Conservation (phyloP, 1,140 invertebrate genomes). For the Pseudobourletiella spinata region DNA sequence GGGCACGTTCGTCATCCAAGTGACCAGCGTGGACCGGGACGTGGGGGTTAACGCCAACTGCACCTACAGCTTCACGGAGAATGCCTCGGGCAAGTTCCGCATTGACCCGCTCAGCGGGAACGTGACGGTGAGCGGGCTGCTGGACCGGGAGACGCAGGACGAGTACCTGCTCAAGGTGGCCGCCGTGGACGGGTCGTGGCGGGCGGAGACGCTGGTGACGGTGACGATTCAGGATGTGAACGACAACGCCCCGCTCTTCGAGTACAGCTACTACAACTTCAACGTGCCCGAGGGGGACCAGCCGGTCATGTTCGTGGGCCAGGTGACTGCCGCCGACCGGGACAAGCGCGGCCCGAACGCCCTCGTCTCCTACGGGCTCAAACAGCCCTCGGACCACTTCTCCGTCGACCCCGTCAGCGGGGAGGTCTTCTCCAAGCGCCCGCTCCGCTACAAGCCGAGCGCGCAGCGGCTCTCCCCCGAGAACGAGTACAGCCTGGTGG, state of each 20-base stretch:
- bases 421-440: conserved; percentile 75
- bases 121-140: conserved; percentile 71
- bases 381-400: conserved; percentile 83
- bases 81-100: conserved; percentile 76
- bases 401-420: conserved; percentile 81
- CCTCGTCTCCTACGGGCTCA: conserved; percentile 78
- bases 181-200: conserved; percentile 80
- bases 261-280: conserved; percentile 75
- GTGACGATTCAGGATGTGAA: conserved; percentile 92
- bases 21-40: conserved; percentile 84
- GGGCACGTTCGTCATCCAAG: conserved; percentile 81
- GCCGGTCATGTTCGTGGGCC: conserved; percentile 70
- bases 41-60: conserved; percentile 78
- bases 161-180: conserved; percentile 81
- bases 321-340: conserved; percentile 74
- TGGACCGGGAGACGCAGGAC: conserved; percentile 82
- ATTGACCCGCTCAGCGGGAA: conserved; percentile 82
- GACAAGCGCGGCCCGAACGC: conserved; percentile 93
- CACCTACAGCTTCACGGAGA: conserved; percentile 77
- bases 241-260: conserved; percentile 81
- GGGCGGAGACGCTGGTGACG: conserved; percentile 74
- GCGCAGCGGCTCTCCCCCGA: conserved; percentile 60
- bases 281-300: conserved; percentile 78
- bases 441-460: conserved; percentile 70
- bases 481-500: conserved; percentile 73